A percentile compares a stretch with the other conserved stretches of the same genome.
These are phyloP conservation scores for Willowsia nigromaculata DNA, from an alignment of 2,888 invertebrate genomes.

Conservation along the genomic window DNA sequence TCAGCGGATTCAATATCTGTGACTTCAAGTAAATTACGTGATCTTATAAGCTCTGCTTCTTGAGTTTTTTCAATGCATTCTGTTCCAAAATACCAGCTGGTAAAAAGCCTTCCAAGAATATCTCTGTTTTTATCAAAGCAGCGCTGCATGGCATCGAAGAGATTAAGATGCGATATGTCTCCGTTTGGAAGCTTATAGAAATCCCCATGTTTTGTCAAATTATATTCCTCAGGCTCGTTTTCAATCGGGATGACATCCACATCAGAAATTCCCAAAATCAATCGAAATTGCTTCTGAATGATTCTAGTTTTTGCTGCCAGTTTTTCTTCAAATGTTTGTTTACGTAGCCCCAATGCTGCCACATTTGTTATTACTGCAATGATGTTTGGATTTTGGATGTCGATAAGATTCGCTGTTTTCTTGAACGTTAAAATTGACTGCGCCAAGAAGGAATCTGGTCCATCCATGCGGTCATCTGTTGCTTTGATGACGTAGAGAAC, in stretches of 20 bases:
- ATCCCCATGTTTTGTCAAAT: background rate
- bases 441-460: background rate
- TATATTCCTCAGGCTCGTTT: conserved; percentile 16
- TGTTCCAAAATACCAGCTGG: background rate
- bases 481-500: conserved; percentile 15
- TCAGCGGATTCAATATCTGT: too few relatives aligned
- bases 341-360: background rate
- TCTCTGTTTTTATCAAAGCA: background rate
- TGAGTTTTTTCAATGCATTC: background rate
- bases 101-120: background rate
- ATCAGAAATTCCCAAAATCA: background rate
- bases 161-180: conserved; percentile 4
- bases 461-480: background rate
- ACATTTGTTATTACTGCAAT: conserved; percentile 24
- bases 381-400: background rate
- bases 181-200: conserved; percentile 55
- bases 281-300: background rate
- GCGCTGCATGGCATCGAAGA: conserved; percentile 12
- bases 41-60: background rate
- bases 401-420: background rate
- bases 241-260: conserved; percentile 46
- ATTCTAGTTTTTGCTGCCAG: background rate
- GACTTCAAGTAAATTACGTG: too few relatives aligned
- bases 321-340: background rate
- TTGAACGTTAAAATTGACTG: background rate